phyloP scores from a whole-genome alignment of 2,797 vertebrate genomes.

The Prunella strophiata region DNA sequence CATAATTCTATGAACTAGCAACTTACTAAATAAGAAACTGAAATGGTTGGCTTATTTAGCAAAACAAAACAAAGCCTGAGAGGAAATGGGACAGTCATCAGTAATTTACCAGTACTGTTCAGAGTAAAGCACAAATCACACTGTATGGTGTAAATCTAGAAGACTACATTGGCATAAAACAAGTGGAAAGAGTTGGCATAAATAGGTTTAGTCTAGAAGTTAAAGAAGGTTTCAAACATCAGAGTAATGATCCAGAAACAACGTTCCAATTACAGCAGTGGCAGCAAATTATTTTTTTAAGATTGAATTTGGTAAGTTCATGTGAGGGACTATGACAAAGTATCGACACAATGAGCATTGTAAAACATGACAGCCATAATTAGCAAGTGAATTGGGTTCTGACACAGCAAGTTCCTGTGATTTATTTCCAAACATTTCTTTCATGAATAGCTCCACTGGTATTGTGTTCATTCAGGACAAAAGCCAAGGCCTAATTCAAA shows the following conservation, averaged over 20 bases:
- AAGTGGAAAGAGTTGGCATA: not conserved
- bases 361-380: slow-evolving; percentile 15
- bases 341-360: not conserved
- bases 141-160: not conserved
- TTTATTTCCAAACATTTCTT: slow-evolving; percentile 52
- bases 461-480: slow-evolving; percentile 46
- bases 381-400: slow-evolving; percentile 28
- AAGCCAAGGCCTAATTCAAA: slow-evolving; percentile 51
- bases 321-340: not conserved
- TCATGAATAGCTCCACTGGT: slow-evolving; percentile 4
- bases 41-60: not conserved
- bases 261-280: not conserved
- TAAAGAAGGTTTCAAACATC: not conserved
- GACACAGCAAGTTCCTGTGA: slow-evolving; percentile 22
- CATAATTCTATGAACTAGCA: not conserved
- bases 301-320: not conserved
- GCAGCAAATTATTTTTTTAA: not conserved
- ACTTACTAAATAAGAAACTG: not conserved
- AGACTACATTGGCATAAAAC: not conserved
- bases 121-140: not conserved
- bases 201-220: not conserved
- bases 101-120: not conserved
- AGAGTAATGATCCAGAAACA: slow-evolving; percentile 10
- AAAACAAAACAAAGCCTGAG: not conserved
- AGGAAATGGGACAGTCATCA: not conserved